Evolutionary conservation across 2,113 vertebrate species (phyloP).

Genomic region (Hucho hucho): DNA sequence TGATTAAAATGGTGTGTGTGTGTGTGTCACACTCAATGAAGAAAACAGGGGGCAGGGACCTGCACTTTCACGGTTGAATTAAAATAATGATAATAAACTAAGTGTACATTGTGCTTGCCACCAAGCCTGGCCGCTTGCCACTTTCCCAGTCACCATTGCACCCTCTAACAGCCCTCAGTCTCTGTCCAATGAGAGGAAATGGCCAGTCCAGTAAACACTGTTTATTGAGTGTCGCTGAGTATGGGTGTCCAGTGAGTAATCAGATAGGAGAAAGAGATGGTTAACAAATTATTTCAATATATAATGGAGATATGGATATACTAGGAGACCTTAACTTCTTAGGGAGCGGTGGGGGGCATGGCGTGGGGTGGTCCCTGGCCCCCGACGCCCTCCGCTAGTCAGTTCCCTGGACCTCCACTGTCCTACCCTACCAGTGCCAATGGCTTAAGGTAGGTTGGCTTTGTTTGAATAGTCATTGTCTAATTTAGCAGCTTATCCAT

Average conservation of each 20-base stretch:
- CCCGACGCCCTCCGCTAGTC: conserved; percentile 54
- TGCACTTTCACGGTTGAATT: conserved; percentile 13
- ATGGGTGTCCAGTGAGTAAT: not conserved
- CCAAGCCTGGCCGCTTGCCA: conserved; percentile 35
- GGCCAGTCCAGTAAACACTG: conserved; percentile 20
- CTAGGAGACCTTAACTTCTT: no score
- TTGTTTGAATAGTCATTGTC: not conserved
- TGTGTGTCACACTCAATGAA: not conserved
- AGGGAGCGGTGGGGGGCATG: conserved; percentile 76
- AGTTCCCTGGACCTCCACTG: conserved; percentile 62
- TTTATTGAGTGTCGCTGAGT: not conserved
- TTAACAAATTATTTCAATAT: not conserved
- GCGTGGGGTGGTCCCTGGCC: conserved; percentile 75
- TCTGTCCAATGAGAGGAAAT: conserved; percentile 42
- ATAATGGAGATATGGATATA: no score
- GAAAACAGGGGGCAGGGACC: conserved; percentile 5
- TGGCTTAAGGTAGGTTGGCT: conserved; percentile 79
- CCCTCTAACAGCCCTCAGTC: not conserved
- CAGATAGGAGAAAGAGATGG: not conserved
- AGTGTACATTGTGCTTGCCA: conserved; percentile 45
- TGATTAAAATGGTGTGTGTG: conserved; percentile 26
- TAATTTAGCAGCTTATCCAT: not conserved
- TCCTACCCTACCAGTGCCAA: conserved; percentile 68
- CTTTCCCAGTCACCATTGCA: conserved; percentile 16
- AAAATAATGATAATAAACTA: not conserved